These are phyloP conservation scores for Marronus borbonicus DNA, from an alignment of 2,888 invertebrate genomes.

Conservation along the genomic window DNA sequence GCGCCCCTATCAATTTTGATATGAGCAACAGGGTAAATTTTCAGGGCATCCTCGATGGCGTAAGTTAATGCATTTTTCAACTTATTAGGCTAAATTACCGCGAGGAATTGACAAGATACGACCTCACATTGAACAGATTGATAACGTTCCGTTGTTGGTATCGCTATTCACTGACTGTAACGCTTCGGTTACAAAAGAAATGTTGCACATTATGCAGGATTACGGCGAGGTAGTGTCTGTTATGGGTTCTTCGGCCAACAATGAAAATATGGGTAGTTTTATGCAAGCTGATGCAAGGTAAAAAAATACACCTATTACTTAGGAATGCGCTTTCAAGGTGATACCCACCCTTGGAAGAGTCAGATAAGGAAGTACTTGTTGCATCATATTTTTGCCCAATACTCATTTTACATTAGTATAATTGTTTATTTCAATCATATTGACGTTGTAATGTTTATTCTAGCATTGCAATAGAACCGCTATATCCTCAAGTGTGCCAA, in stretches of 20 bases:
- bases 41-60: too few species aligned
- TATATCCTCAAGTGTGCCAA: conserved; percentile 92
- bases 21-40: conserved; percentile 88
- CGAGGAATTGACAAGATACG: conserved; percentile 97
- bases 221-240: conserved; percentile 97
- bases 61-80: not conserved
- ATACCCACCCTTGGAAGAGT: too few species aligned
- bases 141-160: conserved; percentile 97
- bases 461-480: conserved; percentile 93
- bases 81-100: conserved; percentile 88
- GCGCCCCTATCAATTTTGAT: conserved; percentile 92
- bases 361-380: too few species aligned
- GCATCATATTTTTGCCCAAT: too few species aligned
- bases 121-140: conserved; percentile 94
- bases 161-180: conserved; percentile 98
- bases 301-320: conserved; percentile 38
- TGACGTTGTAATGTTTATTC: conserved; percentile 60
- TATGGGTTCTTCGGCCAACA: conserved; percentile 92
- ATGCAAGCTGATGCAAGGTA: conserved; percentile 94
- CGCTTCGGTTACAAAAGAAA: conserved; percentile 90
- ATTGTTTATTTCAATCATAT: not conserved
- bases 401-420: too few species aligned
- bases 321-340: too few species aligned
- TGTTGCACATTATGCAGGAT: conserved; percentile 96
- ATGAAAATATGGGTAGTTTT: conserved; percentile 92